A percentile compares a stretch with the other conserved stretches of the same genome.
Conservation (phyloP, 2,113 vertebrate genomes). For the Varanus komodoensis region DNA sequence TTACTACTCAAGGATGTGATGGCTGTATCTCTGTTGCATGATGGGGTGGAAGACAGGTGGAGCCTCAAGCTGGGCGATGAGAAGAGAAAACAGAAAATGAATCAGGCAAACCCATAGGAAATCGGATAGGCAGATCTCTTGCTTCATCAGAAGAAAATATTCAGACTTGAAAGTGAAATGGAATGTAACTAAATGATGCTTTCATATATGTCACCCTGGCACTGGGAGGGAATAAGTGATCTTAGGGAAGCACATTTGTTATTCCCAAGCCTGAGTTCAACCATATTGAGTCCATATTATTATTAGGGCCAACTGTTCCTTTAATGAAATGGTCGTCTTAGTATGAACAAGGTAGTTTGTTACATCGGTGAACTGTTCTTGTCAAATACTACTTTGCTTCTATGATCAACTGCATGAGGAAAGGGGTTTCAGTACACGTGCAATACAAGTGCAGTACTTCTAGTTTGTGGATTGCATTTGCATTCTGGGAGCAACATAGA, state of each 20-base stretch:
- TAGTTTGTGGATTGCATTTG: neutral
- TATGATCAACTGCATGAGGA: neutral
- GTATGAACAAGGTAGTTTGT: neutral
- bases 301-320: neutral
- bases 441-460: neutral
- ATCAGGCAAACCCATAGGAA: neutral
- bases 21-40: neutral
- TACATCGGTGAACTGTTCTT: slow-evolving; percentile 15
- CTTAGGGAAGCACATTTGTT: slow-evolving; percentile 7
- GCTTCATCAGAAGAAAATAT: neutral
- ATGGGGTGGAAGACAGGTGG: neutral
- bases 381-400: neutral
- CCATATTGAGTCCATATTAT: neutral
- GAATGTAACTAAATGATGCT: neutral
- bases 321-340: neutral
- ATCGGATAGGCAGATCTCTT: neutral
- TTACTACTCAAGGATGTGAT: neutral
- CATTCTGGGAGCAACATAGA: neutral
- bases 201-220: slow-evolving; percentile 16
- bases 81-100: slow-evolving; percentile 10
- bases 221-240: neutral
- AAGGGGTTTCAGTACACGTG: neutral
- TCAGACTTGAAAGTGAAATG: neutral
- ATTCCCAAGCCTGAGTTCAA: slow-evolving; percentile 15
- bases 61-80: neutral